phyloP scores from a whole-genome alignment of 1,140 invertebrate genomes.

The Cardiocondyla obscurior region DNA sequence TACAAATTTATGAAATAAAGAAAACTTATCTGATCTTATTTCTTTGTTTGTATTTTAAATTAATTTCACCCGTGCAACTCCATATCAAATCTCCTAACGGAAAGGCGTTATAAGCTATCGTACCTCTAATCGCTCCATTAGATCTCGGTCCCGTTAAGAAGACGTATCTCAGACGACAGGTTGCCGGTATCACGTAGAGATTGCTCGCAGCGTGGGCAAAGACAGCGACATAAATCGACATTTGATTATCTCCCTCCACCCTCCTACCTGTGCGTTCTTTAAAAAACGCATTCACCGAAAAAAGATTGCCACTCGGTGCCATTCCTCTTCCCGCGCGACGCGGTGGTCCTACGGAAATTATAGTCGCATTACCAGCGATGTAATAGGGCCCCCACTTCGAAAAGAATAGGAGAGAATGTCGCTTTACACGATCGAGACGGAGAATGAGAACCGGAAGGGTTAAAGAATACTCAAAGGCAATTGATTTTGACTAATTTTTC shows the following conservation, averaged over 20 bases:
- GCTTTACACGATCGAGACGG: not conserved
- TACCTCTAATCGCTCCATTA: conserved; percentile 48
- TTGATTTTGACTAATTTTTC: conserved; percentile 65
- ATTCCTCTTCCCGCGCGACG: conserved; percentile 51
- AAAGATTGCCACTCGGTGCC: conserved; percentile 61
- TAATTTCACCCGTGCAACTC: not conserved
- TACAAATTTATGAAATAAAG: not conserved
- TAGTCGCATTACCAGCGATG: conserved; percentile 73
- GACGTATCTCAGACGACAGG: conserved; percentile 22
- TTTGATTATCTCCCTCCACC: conserved; percentile 63
- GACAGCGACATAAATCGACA: conserved; percentile 50
- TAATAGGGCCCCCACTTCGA: conserved; percentile 63
- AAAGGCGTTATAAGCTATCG: not conserved
- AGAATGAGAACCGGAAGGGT: conserved; percentile 15
- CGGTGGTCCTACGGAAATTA: conserved; percentile 77
- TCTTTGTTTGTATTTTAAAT: not conserved
- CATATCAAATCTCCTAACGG: conserved; percentile 20
- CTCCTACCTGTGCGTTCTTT: not conserved
- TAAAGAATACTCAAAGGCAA: conserved; percentile 59
- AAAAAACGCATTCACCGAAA: conserved; percentile 52
- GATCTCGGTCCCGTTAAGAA: conserved; percentile 49
- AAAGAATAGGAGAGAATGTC: not conserved
- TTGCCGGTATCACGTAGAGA: conserved; percentile 22
- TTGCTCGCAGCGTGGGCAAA: conserved; percentile 61
- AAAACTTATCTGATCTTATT: not conserved